phyloP scores from a whole-genome alignment of 2,888 invertebrate species.

The Odontothrips loti region DNA sequence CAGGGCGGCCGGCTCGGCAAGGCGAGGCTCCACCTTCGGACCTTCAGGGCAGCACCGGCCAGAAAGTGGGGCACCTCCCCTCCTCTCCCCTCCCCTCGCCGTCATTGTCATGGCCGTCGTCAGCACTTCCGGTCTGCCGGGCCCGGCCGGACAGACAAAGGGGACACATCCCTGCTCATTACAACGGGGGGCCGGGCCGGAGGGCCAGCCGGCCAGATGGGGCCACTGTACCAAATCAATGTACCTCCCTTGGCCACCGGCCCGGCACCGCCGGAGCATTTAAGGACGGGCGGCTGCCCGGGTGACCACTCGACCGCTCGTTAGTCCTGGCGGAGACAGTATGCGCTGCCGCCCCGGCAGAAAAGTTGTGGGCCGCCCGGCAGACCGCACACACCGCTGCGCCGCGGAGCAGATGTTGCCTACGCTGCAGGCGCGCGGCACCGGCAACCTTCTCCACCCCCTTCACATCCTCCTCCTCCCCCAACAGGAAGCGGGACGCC shows the following conservation, averaged over 20 bases:
- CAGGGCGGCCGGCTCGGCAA: too few species aligned
- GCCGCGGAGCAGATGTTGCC: background rate
- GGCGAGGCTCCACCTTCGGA: too few species aligned
- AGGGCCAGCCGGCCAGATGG: background rate
- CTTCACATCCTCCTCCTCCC: too few species aligned
- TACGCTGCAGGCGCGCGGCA: too few species aligned
- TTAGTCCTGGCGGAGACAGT: background rate
- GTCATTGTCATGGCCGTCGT: background rate
- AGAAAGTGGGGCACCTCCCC: too few species aligned
- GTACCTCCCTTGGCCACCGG: background rate
- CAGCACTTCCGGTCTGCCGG: background rate
- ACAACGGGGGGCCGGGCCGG: background rate
- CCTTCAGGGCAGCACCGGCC: too few species aligned
- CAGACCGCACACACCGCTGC: background rate
- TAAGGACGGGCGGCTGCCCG: background rate
- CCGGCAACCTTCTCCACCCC: too few species aligned
- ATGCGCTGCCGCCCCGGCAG: background rate
- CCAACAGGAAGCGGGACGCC: background rate
- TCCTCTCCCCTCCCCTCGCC: background rate
- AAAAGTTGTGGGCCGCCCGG: too few species aligned
- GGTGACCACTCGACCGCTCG: background rate
- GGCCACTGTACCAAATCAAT: too few species aligned
- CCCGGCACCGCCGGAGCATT: background rate
- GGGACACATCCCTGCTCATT: slow-evolving; percentile 13
- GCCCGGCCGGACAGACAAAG: background rate